Conservation (phyloP, 92 coral and sea anemone species). For the Porites rus region DNA sequence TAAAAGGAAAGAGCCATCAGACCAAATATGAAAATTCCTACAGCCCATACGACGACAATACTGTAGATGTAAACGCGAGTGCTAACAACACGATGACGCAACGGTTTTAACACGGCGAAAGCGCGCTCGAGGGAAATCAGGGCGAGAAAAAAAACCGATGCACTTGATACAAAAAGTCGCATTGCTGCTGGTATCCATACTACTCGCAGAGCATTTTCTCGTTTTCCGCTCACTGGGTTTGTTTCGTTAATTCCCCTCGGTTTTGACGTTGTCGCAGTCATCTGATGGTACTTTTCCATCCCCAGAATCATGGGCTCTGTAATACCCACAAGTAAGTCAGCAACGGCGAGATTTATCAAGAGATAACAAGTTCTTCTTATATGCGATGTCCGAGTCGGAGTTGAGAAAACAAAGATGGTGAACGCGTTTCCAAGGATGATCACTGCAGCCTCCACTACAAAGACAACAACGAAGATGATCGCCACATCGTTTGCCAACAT, state of each 20-base stretch:
- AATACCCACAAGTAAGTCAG: constrained; percentile 13
- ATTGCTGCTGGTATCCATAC: not conserved
- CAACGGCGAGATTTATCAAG: constrained; percentile 20
- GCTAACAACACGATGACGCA: not conserved
- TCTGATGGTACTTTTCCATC: fast-evolving
- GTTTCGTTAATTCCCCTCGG: no score
- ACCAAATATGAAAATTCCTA: not conserved
- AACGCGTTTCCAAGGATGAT: constrained; percentile 2
- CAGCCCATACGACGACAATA: not conserved
- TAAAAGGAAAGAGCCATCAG: not conserved
- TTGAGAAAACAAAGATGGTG: not conserved
- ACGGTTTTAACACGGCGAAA: not conserved
- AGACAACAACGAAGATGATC: not conserved
- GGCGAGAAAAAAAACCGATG: constrained; percentile 5
- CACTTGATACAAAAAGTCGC: not conserved
- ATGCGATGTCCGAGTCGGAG: not conserved
- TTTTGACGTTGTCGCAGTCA: no score
- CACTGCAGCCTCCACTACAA: not conserved
- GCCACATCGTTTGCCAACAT: not conserved
- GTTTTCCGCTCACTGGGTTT: no score
- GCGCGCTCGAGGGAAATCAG: constrained; percentile 2
- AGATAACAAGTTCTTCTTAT: not conserved
- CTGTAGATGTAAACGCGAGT: not conserved
- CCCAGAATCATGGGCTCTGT: not conserved
- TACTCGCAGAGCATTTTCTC: no score